Evolutionary conservation across 1,140 invertebrate species (phyloP).

Genomic region (Drosophila nigromelanica): DNA sequence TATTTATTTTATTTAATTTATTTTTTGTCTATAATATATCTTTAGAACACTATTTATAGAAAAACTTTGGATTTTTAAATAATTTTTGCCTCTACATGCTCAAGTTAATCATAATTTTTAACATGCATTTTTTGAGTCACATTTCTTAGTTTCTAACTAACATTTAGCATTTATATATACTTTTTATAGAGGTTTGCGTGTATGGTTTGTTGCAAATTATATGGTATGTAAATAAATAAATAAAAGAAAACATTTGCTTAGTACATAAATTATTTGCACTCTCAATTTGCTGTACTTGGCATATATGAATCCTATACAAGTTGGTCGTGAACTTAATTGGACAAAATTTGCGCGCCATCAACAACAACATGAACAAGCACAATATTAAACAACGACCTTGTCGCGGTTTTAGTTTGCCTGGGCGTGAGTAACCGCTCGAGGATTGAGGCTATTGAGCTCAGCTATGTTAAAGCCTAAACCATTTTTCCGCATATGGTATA

Average conservation of each 20-base stretch:
- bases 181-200: too few species aligned
- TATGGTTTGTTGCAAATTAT: too few species aligned
- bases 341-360: constrained; percentile 33
- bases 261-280: constrained; percentile 41
- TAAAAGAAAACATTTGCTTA: neutral
- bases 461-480: constrained; percentile 54
- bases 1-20: too few species aligned
- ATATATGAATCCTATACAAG: constrained; percentile 25
- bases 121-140: constrained; percentile 15
- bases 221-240: too few species aligned
- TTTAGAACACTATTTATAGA: too few species aligned
- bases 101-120: neutral
- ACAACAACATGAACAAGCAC: constrained; percentile 20
- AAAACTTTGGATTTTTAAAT: too few species aligned
- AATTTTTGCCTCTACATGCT: neutral
- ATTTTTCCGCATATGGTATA: constrained; percentile 55
- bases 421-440: constrained; percentile 22
- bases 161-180: too few species aligned
- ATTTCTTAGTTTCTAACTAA: too few species aligned
- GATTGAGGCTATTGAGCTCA: constrained; percentile 11
- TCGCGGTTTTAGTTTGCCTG: constrained; percentile 35
- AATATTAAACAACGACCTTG: constrained; percentile 62
- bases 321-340: constrained; percentile 61
- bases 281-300: constrained; percentile 24
- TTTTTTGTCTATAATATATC: too few species aligned